Evolutionary conservation across 2,113 vertebrate genomes (phyloP).

Genomic region (Uria aalge): DNA sequence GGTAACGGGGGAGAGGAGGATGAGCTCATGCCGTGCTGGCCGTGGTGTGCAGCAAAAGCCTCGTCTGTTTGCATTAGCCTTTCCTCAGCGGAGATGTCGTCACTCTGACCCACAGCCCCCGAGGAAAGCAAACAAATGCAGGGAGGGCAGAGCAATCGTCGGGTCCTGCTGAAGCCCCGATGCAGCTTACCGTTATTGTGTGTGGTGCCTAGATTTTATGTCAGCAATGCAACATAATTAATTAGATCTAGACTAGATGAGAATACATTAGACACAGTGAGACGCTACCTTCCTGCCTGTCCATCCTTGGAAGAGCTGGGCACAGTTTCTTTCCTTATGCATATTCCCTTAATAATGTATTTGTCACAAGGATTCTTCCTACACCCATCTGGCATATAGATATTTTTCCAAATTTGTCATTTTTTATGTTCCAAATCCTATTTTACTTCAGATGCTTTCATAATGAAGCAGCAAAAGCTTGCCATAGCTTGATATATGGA

Average conservation of each 20-base stretch:
- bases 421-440: slow-evolving; percentile 72
- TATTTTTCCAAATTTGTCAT: slow-evolving; percentile 73
- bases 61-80: neutral
- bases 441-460: slow-evolving; percentile 69
- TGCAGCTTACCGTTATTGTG: neutral
- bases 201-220: neutral
- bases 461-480: slow-evolving; percentile 67
- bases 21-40: neutral
- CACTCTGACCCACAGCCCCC: neutral
- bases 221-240: neutral
- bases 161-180: neutral
- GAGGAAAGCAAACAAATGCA: neutral
- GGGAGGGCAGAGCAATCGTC: neutral
- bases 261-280: slow-evolving; percentile 36
- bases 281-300: slow-evolving; percentile 34
- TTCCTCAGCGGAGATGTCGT: neutral
- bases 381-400: slow-evolving; percentile 74
- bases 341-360: slow-evolving; percentile 68
- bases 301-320: slow-evolving; percentile 55
- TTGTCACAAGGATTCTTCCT: slow-evolving; percentile 74
- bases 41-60: neutral
- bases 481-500: slow-evolving; percentile 56
- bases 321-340: slow-evolving; percentile 64
- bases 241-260: slow-evolving; percentile 18
- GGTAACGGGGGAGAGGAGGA: neutral